Conservation (phyloP, 2,888 invertebrate genomes). For the Allacma fusca region DNA sequence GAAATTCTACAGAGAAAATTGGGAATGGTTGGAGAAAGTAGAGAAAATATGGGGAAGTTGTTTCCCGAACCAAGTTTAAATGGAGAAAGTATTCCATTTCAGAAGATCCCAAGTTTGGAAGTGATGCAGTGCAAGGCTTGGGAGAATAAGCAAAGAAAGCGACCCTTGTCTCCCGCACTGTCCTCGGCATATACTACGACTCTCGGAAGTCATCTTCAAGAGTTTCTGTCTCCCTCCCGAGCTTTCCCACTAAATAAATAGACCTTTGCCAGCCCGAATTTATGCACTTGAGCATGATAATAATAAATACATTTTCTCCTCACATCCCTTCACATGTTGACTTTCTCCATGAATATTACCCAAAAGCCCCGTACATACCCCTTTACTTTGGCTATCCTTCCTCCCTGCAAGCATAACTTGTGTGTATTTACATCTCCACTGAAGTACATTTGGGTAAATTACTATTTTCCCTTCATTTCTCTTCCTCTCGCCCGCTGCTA, state of each 20-base stretch:
- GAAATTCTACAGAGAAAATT: no score
- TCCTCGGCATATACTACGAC: neutral
- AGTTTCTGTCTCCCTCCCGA: neutral
- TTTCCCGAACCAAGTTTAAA: no score
- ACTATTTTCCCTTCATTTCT: slow-evolving; percentile 19
- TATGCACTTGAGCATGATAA: slow-evolving; percentile 29
- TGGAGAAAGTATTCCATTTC: neutral
- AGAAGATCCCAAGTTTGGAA: no score
- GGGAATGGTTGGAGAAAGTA: no score
- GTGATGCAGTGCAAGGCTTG: no score
- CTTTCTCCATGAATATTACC: neutral
- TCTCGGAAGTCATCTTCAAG: slow-evolving; percentile 10
- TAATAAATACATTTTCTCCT: slow-evolving; percentile 41
- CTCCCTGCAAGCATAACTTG: no score
- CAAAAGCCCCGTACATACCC: no score
- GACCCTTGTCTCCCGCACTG: neutral
- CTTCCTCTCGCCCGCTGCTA: slow-evolving; percentile 7
- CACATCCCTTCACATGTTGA: neutral
- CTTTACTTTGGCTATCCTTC: no score
- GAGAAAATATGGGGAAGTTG: no score
- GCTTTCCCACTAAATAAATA: slow-evolving; percentile 20
- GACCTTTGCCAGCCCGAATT: slow-evolving; percentile 27
- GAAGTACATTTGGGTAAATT: no score
- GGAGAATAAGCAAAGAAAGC: neutral
- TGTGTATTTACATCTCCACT: no score